A percentile compares a stretch with the other conserved stretches of the same genome.
Evolutionary conservation across 35 echinoderm and acorn worm species (phyloP).

Genomic region (Anneissia japonica): DNA sequence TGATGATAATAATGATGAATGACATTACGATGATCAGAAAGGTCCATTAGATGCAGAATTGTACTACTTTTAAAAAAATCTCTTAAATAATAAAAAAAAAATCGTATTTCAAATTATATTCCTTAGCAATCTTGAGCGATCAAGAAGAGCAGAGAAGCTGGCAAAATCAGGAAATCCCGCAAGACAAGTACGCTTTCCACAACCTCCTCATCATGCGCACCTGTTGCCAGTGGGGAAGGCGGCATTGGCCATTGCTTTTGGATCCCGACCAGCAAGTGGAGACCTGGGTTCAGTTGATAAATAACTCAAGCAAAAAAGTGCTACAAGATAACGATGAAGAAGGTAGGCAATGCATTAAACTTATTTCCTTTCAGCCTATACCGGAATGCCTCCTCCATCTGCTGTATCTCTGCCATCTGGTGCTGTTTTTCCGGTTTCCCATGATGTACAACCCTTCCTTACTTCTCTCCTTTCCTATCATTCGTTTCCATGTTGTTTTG

Average conservation of each 20-base stretch:
- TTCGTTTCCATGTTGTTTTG: too few relatives aligned
- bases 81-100: background rate
- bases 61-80: too few relatives aligned
- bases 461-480: too few relatives aligned
- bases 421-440: too few relatives aligned
- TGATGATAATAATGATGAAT: too few relatives aligned
- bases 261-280: constrained; percentile 85
- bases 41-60: too few relatives aligned
- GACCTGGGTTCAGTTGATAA: constrained; percentile 55
- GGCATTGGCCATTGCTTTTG: constrained; percentile 83
- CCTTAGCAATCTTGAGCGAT: constrained; percentile 60
- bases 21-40: too few relatives aligned
- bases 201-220: constrained; percentile 73
- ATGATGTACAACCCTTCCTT: too few relatives aligned
- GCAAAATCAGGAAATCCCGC: constrained; percentile 27
- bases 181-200: constrained; percentile 43
- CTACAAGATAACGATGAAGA: background rate
- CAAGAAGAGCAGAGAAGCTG: constrained; percentile 60
- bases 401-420: too few relatives aligned
- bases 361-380: too few relatives aligned
- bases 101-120: background rate
- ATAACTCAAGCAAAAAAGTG: background rate
- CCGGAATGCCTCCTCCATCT: too few relatives aligned
- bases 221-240: constrained; percentile 49
- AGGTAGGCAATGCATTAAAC: too few relatives aligned